Evolutionary conservation across 2,888 invertebrate species (phyloP).

Genomic region (Apomyelois bistriatella): DNA sequence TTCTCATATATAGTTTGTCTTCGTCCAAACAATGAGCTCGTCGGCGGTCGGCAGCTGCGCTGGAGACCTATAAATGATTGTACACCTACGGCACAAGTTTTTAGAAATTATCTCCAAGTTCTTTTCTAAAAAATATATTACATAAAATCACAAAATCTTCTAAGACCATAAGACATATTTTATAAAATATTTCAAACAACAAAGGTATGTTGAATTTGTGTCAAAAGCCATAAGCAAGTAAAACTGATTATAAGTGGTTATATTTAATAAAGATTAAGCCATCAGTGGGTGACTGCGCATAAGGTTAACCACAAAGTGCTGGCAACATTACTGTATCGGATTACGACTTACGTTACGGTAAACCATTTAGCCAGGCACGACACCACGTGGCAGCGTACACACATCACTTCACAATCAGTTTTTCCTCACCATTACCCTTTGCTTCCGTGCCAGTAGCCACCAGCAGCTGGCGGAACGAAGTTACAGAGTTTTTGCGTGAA

Average conservation of each 20-base stretch:
- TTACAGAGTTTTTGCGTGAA: background rate
- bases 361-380: conserved; percentile 28
- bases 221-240: background rate
- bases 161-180: background rate
- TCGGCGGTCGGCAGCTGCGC: conserved; percentile 71
- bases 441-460: conserved; percentile 54
- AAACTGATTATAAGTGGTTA: background rate
- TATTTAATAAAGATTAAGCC: background rate
- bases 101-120: conserved; percentile 37
- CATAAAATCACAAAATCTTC: background rate
- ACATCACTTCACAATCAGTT: conserved; percentile 55
- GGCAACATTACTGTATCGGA: conserved; percentile 41
- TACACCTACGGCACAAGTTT: conserved; percentile 57
- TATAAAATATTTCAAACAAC: no score
- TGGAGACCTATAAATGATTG: conserved; percentile 71
- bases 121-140: conserved; percentile 24
- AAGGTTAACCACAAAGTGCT: conserved; percentile 38
- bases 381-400: conserved; percentile 60
- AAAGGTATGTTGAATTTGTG: no score
- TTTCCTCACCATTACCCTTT: conserved; percentile 52
- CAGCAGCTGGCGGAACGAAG: conserved; percentile 35
- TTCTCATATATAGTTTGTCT: conserved; percentile 71
- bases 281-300: conserved; percentile 18
- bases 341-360: no score
- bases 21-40: conserved; percentile 74